Evolutionary conservation across 2,888 invertebrate species (phyloP).

Genomic region (Clostera curtula): DNA sequence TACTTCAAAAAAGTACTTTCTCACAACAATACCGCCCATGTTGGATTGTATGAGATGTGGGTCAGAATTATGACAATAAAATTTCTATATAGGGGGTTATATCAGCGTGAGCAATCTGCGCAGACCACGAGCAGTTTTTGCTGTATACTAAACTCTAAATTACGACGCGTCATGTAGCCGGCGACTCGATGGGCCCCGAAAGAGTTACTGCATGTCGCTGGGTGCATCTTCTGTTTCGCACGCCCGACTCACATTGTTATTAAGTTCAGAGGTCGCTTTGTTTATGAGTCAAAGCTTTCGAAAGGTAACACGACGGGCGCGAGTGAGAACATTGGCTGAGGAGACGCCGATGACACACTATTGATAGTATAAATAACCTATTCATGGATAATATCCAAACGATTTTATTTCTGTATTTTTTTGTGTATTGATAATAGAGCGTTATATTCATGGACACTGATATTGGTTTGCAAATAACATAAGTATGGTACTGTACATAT

Average conservation of each 20-base stretch:
- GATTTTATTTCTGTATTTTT: too few species aligned
- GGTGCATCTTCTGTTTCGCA: constrained; percentile 71
- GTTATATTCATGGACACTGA: too few species aligned
- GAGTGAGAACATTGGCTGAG: constrained; percentile 61
- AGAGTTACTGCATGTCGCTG: constrained; percentile 64
- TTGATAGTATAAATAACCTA: constrained; percentile 68
- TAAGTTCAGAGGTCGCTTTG: constrained; percentile 72
- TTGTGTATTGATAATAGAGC: too few species aligned
- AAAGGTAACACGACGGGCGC: constrained; percentile 65
- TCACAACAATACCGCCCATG: constrained; percentile 43
- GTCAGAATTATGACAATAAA: constrained; percentile 51
- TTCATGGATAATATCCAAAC: constrained; percentile 39
- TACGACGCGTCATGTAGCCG: constrained; percentile 51
- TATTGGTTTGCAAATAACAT: too few species aligned
- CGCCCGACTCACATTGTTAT: constrained; percentile 70
- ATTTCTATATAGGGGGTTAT: constrained; percentile 45
- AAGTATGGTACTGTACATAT: too few species aligned
- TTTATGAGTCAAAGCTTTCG: constrained; percentile 70
- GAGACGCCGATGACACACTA: constrained; percentile 66
- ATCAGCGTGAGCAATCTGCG: constrained; percentile 46
- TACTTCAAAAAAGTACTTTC: constrained; percentile 25
- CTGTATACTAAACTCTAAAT: constrained; percentile 41
- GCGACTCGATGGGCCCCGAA: constrained; percentile 52
- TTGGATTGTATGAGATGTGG: constrained; percentile 49
- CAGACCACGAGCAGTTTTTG: constrained; percentile 46